Base-by-base conservation (phyloP, 2,797 vertebrate genomes). In the Pelobates cultripes region DNA sequence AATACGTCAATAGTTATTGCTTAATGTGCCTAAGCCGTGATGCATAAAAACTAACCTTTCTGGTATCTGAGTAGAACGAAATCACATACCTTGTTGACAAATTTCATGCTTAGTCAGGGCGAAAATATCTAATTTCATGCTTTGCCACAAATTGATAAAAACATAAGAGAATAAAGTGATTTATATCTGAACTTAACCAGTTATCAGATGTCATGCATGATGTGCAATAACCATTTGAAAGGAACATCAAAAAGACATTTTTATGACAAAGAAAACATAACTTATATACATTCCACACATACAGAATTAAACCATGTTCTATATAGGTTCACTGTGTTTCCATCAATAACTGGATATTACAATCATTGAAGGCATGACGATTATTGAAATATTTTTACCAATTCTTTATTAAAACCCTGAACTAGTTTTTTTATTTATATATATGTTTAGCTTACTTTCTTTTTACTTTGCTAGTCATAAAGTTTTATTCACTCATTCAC, bases 81-180 rank as follows among this genome's bases (percentile, higher is more conserved):
- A 89, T 92, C 90, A 89, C 80, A 83, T 87, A 87, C 82, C 82
- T 90, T 91, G 88, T 86, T 90, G 89, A 93, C 89, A 91, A 93
- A 93, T 91, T 90, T 94, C 90, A 91, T 74, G 88, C 91, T 92
- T 91, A 90, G 89, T 92, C 88, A 93, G 84, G 86, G 88, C 86
- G 87, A 91, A 91, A 91, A 87, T 90, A 92, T 89, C 86, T 87
- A 86, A 92, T 91, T 92, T 89, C 91, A 91, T 86, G 87, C 86
- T 89, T 91, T 91, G 89, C 89, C 89, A 89, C 77, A 88, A 88
- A 89, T 88, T 91, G 92, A 89, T 87, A 89, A 82, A 92, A 93
- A 90, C 88, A 85, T 87, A 92, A 88, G 89, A 88, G 79, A 85
- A 87, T 88, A 79, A 67, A 84, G 74, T 79, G 72, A 79, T 76